A percentile compares a stretch with the other conserved stretches of the same genome.
Conservation (phyloP, 2,888 invertebrate species). For the Nudaria mundana region DNA sequence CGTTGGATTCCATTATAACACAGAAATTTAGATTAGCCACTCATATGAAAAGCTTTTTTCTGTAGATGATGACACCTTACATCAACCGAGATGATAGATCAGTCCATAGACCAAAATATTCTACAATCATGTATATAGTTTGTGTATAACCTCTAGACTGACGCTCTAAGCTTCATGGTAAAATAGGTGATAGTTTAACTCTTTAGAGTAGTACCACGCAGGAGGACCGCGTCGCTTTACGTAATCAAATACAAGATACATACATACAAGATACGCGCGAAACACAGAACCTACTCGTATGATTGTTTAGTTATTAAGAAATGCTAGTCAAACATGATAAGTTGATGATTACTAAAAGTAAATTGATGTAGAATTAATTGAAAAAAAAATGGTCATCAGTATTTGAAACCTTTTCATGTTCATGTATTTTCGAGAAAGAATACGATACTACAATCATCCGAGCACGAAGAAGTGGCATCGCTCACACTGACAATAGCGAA, state of each 20-base stretch:
- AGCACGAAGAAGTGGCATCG: slow-evolving; percentile 46
- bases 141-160: background rate
- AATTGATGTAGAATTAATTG: background rate
- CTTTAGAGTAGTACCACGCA: background rate
- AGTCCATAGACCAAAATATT: too few species aligned
- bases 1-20: slow-evolving; percentile 20
- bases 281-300: too few species aligned
- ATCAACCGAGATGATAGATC: slow-evolving; percentile 8
- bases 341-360: too few species aligned
- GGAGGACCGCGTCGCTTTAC: background rate
- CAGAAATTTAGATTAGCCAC: slow-evolving; percentile 13
- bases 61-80: background rate
- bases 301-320: too few species aligned
- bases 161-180: background rate
- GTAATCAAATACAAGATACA: too few species aligned
- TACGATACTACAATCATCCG: slow-evolving; percentile 47
- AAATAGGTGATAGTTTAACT: too few species aligned
- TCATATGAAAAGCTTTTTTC: background rate
- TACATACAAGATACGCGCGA: too few species aligned
- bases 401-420: slow-evolving; percentile 26
- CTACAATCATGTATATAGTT: too few species aligned
- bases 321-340: too few species aligned
- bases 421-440: slow-evolving; percentile 39
- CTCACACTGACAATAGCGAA: slow-evolving; percentile 55
- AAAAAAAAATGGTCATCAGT: slow-evolving; percentile 18